Percentiles rank a stretch among this genome's conserved stretches.
These are phyloP conservation scores for Drepana arcuata DNA, from an alignment of 1,140 invertebrate species.

Conservation along the genomic window DNA sequence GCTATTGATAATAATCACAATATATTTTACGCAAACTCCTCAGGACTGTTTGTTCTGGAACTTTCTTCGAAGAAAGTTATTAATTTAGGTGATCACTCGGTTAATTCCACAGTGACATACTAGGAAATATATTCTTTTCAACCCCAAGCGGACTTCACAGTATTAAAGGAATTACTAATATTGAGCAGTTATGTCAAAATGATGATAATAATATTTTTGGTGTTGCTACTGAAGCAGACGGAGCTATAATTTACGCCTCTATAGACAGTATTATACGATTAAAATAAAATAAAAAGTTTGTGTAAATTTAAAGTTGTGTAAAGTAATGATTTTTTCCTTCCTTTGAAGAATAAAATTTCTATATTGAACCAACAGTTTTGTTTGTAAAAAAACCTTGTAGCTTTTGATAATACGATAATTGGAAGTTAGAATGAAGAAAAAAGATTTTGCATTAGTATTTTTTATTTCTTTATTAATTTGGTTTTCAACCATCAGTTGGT, in stretches of 20 bases:
- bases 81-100: background rate
- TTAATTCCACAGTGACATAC: constrained; percentile 2
- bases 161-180: background rate
- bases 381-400: no score
- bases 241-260: constrained; percentile 1
- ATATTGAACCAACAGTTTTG: no score
- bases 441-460: no score
- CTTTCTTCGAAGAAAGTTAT: background rate
- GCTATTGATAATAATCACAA: constrained; percentile 3
- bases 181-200: background rate
- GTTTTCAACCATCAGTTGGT: no score
- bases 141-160: background rate
- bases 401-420: no score
- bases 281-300: no score
- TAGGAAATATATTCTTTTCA: constrained; percentile 5
- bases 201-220: constrained; percentile 1
- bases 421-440: no score
- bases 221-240: constrained; percentile 1
- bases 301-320: no score
- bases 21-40: constrained; percentile 1
- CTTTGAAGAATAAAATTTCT: no score
- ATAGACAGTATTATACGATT: constrained; percentile 4
- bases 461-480: no score
- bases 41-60: background rate
- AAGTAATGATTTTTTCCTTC: no score